phyloP scores from a whole-genome alignment of 2,888 invertebrate species.

The Drosophila barbarae region DNA sequence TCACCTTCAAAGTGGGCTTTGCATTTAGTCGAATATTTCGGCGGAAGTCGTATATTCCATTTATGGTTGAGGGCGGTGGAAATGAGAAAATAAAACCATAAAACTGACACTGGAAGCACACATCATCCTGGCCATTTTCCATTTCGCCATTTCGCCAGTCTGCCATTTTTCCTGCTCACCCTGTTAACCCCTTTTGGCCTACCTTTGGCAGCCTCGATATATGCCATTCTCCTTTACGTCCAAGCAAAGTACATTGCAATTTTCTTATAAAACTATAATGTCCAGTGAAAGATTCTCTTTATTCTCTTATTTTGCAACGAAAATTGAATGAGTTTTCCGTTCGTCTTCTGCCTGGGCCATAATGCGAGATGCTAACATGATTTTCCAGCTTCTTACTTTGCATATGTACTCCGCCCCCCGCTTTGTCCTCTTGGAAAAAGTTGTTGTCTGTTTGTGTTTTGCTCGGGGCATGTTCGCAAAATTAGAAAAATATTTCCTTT shows the following conservation, averaged over 20 bases:
- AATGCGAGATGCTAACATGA: constrained; percentile 65
- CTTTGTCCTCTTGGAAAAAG: neutral
- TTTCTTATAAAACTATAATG: constrained; percentile 73
- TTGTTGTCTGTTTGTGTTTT: constrained; percentile 31
- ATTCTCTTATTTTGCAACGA: constrained; percentile 51
- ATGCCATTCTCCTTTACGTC: constrained; percentile 15
- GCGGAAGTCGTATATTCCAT: constrained; percentile 66
- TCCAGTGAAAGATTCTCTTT: constrained; percentile 50
- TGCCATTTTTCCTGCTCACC: neutral
- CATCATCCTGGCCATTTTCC: constrained; percentile 24
- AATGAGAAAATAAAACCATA: constrained; percentile 72
- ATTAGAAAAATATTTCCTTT: constrained; percentile 49
- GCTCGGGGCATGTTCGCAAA: constrained; percentile 50
- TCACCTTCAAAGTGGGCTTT: constrained; percentile 60
- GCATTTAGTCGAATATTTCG: constrained; percentile 32
- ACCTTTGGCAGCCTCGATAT: constrained; percentile 44
- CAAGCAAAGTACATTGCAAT: constrained; percentile 52
- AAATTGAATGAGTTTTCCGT: constrained; percentile 61
- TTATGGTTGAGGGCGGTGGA: constrained; percentile 66
- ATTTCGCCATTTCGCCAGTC: neutral
- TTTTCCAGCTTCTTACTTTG: constrained; percentile 54
- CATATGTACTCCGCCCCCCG: constrained; percentile 17
- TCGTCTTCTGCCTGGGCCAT: constrained; percentile 28
- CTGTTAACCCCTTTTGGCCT: constrained; percentile 31
- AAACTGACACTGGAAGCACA: constrained; percentile 49